A percentile compares a stretch with the other conserved stretches of the same genome.
These are phyloP conservation scores for Butorides virescens DNA, from an alignment of 2,113 vertebrate genomes.

Conservation along the genomic window DNA sequence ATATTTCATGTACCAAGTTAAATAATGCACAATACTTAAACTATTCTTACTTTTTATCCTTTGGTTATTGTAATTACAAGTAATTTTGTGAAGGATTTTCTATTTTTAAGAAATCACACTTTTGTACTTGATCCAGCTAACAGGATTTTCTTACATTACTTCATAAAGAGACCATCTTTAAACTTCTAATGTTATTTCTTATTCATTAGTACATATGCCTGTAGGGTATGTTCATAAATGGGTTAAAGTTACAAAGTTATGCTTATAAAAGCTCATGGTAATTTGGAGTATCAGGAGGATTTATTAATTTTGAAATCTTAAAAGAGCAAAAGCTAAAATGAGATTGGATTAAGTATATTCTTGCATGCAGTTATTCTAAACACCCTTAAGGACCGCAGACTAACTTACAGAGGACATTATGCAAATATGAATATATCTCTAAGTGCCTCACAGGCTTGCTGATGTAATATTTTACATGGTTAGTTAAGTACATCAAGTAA, in stretches of 20 bases:
- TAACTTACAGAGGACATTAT: slow-evolving; percentile 99
- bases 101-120: slow-evolving; percentile 98
- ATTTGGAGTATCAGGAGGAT: slow-evolving; percentile 93
- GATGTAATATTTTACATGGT: slow-evolving; percentile 87
- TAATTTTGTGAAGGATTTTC: slow-evolving; percentile 87
- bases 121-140: slow-evolving; percentile 99
- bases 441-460: slow-evolving; percentile 86
- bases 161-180: slow-evolving; percentile 99
- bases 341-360: slow-evolving; percentile 99
- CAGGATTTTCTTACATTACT: slow-evolving; percentile 99
- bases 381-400: slow-evolving; percentile 94
- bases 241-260: slow-evolving; percentile 99
- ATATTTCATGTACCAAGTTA: slow-evolving; percentile 74
- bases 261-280: slow-evolving; percentile 95
- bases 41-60: slow-evolving; percentile 83
- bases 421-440: slow-evolving; percentile 90
- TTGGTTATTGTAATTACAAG: slow-evolving; percentile 90
- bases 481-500: slow-evolving; percentile 86
- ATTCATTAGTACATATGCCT: slow-evolving; percentile 99
- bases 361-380: slow-evolving; percentile 96
- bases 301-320: slow-evolving; percentile 99
- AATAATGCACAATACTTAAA: slow-evolving; percentile 79
- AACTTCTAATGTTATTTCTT: slow-evolving; percentile 99
- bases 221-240: slow-evolving; percentile 96
- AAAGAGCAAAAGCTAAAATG: slow-evolving; percentile 94